Base-by-base conservation (phyloP, 2,797 vertebrate genomes). In the Uromys caudimaculatus region DNA sequence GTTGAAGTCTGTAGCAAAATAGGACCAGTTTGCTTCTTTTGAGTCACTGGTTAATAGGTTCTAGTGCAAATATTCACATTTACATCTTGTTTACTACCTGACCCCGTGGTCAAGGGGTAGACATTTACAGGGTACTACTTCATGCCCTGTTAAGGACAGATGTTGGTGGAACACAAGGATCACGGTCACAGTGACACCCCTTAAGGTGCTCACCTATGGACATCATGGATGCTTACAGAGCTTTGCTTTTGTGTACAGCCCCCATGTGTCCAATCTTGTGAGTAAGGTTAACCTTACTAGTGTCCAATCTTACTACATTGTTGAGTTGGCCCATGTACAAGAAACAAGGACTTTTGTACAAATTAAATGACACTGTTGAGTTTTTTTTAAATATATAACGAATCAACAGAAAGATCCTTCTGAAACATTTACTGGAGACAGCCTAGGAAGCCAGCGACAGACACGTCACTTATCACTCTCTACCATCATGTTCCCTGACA, bases 351-450 rank as follows among this genome's bases (percentile, higher is more conserved):
- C 24, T 71, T 62, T 32, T 21, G 23, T 73, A 32, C 60, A 19
- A 89, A 54, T 1, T 82, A 38, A 52, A 69, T 75, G 10, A 83
- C 73, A 21, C 2, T n/a, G 21, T 21, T n/a, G 69, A 17, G 8
- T 38, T 69, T 69, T 19, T n/a, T 19, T 19, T 16, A 44, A 58
- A 24, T 60, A 67, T 50, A 24, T 94, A 69, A 88, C 60, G 27
- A 56, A 9, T 67, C 44, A 47, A 71, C 12, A 67, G 24, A 9
- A 47, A 92, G 23, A 6, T 93, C 77, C 58, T 91, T 85, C 58
- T 58, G 82, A 95, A 75, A 69, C 75, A 19, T 82, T 89, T 73
- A 89, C 62, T 94, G 79, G 8, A n/a, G 67, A 84, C 91, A 64
- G 52, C 67, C 54, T 32, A 73, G n/a, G 38, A 91, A 86, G 44